These are phyloP conservation scores for Stenodema calcarata DNA, from an alignment of 2,888 invertebrate genomes.

Conservation along the genomic window DNA sequence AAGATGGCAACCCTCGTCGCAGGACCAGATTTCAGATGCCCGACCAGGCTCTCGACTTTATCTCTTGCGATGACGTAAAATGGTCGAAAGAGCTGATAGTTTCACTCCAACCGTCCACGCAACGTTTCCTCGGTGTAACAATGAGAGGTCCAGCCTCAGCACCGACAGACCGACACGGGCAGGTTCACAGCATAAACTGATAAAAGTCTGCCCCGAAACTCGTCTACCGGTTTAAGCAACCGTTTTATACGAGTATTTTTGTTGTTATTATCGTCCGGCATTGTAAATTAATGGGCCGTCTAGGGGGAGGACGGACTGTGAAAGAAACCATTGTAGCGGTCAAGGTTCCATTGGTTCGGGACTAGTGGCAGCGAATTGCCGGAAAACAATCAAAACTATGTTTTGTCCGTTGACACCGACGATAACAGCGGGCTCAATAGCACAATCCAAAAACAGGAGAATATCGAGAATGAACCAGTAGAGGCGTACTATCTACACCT, in stretches of 20 bases:
- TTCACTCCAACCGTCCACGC: slow-evolving; percentile 31
- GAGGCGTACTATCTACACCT: too few relatives aligned
- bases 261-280: not conserved
- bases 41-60: not conserved
- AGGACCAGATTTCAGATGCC: not conserved
- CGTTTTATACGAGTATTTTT: not conserved
- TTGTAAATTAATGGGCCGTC: not conserved
- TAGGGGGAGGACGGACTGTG: not conserved
- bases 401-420: too few relatives aligned
- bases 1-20: too few relatives aligned
- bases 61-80: slow-evolving; percentile 35
- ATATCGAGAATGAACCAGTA: too few relatives aligned
- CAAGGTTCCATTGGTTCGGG: not conserved
- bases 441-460: too few relatives aligned
- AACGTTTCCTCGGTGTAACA: slow-evolving; percentile 44
- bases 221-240: slow-evolving; percentile 8
- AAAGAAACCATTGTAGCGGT: not conserved
- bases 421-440: too few relatives aligned
- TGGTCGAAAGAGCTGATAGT: slow-evolving; percentile 35
- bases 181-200: not conserved
- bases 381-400: too few relatives aligned
- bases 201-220: not conserved
- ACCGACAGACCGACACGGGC: slow-evolving; percentile 16
- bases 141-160: slow-evolving; percentile 7
- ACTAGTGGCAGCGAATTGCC: not conserved